A percentile compares a stretch with the other conserved stretches of the same genome.
Conservation (phyloP, 2,888 invertebrate species). For the Pterobdella sp. region DNA sequence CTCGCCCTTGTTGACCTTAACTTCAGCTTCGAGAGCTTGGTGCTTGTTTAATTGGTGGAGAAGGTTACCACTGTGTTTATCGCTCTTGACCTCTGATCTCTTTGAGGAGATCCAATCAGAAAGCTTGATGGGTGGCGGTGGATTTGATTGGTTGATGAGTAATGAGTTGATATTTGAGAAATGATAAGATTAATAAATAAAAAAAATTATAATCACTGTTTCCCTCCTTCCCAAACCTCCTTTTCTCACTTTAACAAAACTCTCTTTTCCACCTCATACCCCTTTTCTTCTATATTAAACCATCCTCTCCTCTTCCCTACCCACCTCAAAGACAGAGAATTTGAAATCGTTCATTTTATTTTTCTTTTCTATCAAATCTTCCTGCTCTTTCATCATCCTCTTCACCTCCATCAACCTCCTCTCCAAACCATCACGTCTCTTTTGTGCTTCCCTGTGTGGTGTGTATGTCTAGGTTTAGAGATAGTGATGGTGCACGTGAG, state of each 20-base stretch:
- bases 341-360: too few species aligned
- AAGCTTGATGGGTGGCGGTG: conserved; percentile 51
- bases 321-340: too few species aligned
- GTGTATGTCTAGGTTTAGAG: background rate
- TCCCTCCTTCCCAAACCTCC: background rate
- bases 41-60: conserved; percentile 53
- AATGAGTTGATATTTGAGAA: background rate
- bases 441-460: conserved; percentile 49
- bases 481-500: background rate
- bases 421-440: conserved; percentile 67
- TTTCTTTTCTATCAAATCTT: too few species aligned
- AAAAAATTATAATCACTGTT: background rate
- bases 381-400: conserved; percentile 63
- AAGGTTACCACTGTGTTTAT: conserved; percentile 74
- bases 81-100: conserved; percentile 80
- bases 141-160: background rate
- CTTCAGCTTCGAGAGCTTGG: conserved; percentile 54
- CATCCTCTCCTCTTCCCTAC: conserved; percentile 79
- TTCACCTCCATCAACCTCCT: conserved; percentile 65
- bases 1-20: conserved; percentile 52
- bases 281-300: conserved; percentile 14
- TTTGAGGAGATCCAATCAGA: conserved; percentile 85
- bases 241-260: background rate
- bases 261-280: background rate
- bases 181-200: conserved; percentile 5